These are phyloP conservation scores for Pogona vitticeps DNA, from an alignment of 2,113 vertebrate genomes.

Conservation along the genomic window DNA sequence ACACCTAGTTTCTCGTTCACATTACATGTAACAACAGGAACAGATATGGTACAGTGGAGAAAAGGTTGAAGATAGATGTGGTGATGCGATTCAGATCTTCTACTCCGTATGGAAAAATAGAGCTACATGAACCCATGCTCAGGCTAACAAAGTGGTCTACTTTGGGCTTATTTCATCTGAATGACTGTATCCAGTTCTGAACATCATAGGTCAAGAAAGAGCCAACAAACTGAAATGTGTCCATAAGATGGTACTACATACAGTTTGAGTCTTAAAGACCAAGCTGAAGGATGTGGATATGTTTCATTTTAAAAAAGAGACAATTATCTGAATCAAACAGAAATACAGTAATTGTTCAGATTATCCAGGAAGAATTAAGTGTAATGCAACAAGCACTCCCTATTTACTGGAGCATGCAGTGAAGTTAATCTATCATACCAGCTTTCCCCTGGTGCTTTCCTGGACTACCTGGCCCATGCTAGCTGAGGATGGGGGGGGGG, in stretches of 20 bases:
- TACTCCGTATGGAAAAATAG: not conserved
- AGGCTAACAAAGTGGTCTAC: not conserved
- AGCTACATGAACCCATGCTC: too few species aligned
- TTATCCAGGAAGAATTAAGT: not conserved
- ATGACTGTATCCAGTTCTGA: not conserved
- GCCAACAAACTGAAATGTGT: not conserved
- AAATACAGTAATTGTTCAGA: not conserved
- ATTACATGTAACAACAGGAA: too few species aligned
- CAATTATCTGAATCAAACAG: not conserved
- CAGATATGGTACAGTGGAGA: not conserved
- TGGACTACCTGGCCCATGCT: not conserved
- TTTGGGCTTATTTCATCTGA: not conserved
- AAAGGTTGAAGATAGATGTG: not conserved
- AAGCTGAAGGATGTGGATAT: not conserved
- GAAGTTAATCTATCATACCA: slow-evolving; percentile 25
- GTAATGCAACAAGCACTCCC: not conserved
- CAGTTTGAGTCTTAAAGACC: not conserved
- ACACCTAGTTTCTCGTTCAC: too few species aligned
- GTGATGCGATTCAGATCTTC: not conserved
- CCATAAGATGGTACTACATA: not conserved
- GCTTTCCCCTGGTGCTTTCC: not conserved
- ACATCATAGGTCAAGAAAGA: not conserved
- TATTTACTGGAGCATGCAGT: slow-evolving; percentile 40
- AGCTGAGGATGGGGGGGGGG: too few species aligned
- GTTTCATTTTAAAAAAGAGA: not conserved